Evolutionary conservation across 1,140 invertebrate species (phyloP).

Genomic region (Tribolium castaneum): DNA sequence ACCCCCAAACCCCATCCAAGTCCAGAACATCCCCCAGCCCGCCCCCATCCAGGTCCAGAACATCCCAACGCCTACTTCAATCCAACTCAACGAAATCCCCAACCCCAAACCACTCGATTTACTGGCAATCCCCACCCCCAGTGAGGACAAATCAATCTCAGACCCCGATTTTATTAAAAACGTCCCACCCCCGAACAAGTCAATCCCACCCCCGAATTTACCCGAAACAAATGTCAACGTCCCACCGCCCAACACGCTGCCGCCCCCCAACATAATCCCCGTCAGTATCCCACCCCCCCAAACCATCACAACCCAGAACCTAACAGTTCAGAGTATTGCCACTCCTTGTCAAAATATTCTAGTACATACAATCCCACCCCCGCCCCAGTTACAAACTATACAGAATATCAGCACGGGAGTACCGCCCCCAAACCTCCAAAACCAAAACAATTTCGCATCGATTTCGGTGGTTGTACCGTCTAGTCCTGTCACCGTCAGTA

Average conservation of each 20-base stretch:
- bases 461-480: slow-evolving; percentile 50
- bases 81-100: slow-evolving; percentile 63
- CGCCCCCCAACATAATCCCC: slow-evolving; percentile 62
- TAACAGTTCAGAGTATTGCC: slow-evolving; percentile 40
- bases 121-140: slow-evolving; percentile 61
- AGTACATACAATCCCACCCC: slow-evolving; percentile 47
- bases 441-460: slow-evolving; percentile 46
- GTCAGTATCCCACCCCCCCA: slow-evolving; percentile 58
- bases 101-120: slow-evolving; percentile 62
- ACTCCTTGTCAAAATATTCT: slow-evolving; percentile 44
- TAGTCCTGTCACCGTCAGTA: slow-evolving; percentile 46
- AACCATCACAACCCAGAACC: background rate
- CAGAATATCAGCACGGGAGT: slow-evolving; percentile 16
- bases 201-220: slow-evolving; percentile 60
- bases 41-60: slow-evolving; percentile 66
- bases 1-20: slow-evolving; percentile 62
- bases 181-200: slow-evolving; percentile 63
- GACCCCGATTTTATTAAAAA: slow-evolving; percentile 62
- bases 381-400: slow-evolving; percentile 3
- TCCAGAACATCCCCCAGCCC: slow-evolving; percentile 63
- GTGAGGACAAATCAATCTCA: slow-evolving; percentile 53
- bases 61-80: slow-evolving; percentile 65
- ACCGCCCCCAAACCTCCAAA: slow-evolving; percentile 19
- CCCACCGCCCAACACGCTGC: slow-evolving; percentile 52
- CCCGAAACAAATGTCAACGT: slow-evolving; percentile 49